Evolutionary conservation across 2,888 invertebrate genomes (phyloP), one percentile per base, ranked within the genome.

Genomic region (Pristionchus mayeri): DNA sequence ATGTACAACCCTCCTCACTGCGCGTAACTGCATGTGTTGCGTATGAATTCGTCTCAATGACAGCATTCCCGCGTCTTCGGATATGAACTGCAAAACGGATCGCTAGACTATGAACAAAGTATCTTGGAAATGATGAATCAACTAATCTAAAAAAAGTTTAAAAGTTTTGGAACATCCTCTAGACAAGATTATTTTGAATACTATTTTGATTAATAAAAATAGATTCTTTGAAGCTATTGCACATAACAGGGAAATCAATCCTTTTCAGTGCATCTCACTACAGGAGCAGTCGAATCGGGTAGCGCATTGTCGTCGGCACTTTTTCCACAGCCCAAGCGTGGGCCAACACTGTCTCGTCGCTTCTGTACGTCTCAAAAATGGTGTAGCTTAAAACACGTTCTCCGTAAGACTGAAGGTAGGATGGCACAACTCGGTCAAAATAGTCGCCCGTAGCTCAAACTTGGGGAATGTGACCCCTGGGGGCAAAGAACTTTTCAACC

Each of bases 21-120:
- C 81, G 16, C 81, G n/a, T 48, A 82, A 13, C 37, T 82, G 81
- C 81, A 82, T 63, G 81, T 82, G 81, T 24, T 82, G 81, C 6
- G 81, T 82, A 30, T 82, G 60, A 6, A 82, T 50, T 24, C 81
- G 48, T 7, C 81, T 40, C 0, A 82, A 48, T 0, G 48, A 27
- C 0, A 63, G 81, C 81, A 82, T 82, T 0, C 81, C 81, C 16
- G 44, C 50, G 30, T 82, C 81, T 48, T 82, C 81, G 1, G 81
- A 82, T 44, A 82, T 63, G 48, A 82, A 82, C 81, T 82, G 81
- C 21, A 82, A 48, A 48, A 27, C 6, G 34, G 2, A 30, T 16
- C 27, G 37, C 4, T 9, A 13, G 44, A 13, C 13, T 44, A 13
- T 9, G 44, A n/a, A n/a, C n/a, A 44, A 13, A 44, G 13, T 44